A percentile compares a stretch with the other conserved stretches of the same genome.
Conservation (phyloP, 1,140 invertebrate genomes). For the Drosophila bocqueti region DNA sequence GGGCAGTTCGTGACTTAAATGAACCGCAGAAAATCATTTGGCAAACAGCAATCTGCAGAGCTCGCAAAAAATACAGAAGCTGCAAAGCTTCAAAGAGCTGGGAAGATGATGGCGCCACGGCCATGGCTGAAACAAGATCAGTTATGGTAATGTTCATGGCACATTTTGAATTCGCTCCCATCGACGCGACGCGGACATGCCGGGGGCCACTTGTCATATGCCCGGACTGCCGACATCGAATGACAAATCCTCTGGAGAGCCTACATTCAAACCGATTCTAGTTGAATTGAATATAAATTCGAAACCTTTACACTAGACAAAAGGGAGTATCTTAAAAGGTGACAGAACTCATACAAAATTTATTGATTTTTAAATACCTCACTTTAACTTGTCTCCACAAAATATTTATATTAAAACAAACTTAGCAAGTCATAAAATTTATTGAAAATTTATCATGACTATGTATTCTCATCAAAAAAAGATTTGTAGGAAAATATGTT, state of each 20-base stretch:
- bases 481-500: too few relatives aligned
- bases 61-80: slow-evolving; percentile 50
- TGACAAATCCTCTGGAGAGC: slow-evolving; percentile 45
- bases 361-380: too few relatives aligned
- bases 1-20: slow-evolving; percentile 80
- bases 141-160: slow-evolving; percentile 79
- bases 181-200: slow-evolving; percentile 21
- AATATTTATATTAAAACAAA: too few relatives aligned
- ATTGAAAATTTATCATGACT: too few relatives aligned
- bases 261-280: slow-evolving; percentile 22
- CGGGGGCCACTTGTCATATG: slow-evolving; percentile 57
- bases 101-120: slow-evolving; percentile 56
- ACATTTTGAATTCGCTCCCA: slow-evolving; percentile 58
- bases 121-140: slow-evolving; percentile 73
- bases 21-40: slow-evolving; percentile 81
- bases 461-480: too few relatives aligned
- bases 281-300: slow-evolving; percentile 7
- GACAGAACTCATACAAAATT: too few relatives aligned
- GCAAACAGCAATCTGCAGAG: slow-evolving; percentile 33
- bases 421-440: too few relatives aligned
- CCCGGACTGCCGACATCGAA: slow-evolving; percentile 33
- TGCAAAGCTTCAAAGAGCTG: slow-evolving; percentile 32
- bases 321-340: neutral
- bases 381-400: too few relatives aligned
- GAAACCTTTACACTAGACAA: slow-evolving; percentile 8